A percentile compares a stretch with the other conserved stretches of the same genome.
These are phyloP conservation scores for Cephus pygmeus DNA, from an alignment of 2,888 invertebrate genomes.

Conservation along the genomic window DNA sequence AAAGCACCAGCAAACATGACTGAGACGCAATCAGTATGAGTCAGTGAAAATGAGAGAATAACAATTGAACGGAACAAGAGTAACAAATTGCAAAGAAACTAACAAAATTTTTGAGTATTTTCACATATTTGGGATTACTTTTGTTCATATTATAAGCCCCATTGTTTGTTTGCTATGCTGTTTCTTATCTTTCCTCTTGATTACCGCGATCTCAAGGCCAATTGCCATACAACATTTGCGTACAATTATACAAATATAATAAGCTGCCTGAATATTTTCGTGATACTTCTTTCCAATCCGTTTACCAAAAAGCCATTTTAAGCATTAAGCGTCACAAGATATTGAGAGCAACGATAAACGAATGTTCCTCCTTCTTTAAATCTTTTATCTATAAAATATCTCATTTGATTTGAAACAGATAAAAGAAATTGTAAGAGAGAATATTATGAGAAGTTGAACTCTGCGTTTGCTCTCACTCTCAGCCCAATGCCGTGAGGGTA, in stretches of 20 bases:
- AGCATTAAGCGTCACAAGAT: neutral
- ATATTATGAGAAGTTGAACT: neutral
- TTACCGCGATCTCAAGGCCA: neutral
- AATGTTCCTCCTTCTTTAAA: neutral
- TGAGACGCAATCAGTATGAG: constrained; percentile 30
- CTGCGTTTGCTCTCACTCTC: neutral
- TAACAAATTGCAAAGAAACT: constrained; percentile 14
- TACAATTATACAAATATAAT: neutral
- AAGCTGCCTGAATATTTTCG: neutral
- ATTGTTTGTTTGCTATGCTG: neutral
- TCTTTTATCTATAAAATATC: neutral
- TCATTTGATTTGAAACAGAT: neutral
- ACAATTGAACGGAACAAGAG: constrained; percentile 17
- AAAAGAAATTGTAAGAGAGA: neutral
- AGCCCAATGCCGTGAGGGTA: constrained; percentile 36
- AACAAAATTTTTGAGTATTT: neutral
- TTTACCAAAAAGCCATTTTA: neutral
- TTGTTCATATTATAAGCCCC: neutral
- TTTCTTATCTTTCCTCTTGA: neutral
- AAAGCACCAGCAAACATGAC: constrained; percentile 44
- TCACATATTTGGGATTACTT: neutral
- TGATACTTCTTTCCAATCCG: neutral
- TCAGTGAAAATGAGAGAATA: neutral
- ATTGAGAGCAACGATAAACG: neutral
- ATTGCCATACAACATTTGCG: neutral